These are phyloP conservation scores for Carollia perspicillata DNA, from an alignment of 2,113 vertebrate genomes.

Conservation along the genomic window DNA sequence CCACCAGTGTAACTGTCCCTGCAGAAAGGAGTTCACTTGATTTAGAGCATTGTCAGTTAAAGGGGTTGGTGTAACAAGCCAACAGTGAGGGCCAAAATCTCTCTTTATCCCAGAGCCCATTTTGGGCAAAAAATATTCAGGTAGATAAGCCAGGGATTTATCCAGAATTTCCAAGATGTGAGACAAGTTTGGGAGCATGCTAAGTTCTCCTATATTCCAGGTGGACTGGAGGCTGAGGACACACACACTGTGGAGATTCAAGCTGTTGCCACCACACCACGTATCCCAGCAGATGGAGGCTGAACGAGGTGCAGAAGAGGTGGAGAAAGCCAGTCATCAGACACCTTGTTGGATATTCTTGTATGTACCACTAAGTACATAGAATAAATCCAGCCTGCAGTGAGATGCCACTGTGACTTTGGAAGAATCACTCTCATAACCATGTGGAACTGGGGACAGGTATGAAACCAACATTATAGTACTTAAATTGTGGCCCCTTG, in stretches of 20 bases:
- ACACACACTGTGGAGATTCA: fast-evolving
- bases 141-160: neutral
- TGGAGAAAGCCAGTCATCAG: neutral
- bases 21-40: neutral
- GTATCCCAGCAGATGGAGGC: neutral
- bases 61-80: neutral
- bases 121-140: neutral
- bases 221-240: neutral
- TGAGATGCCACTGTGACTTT: neutral
- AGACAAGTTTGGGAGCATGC: neutral
- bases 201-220: neutral
- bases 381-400: neutral
- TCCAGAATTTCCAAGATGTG: neutral
- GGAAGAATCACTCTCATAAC: neutral
- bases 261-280: fast-evolving
- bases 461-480: neutral
- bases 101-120: neutral
- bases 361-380: neutral
- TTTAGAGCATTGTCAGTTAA: neutral
- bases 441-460: neutral
- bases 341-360: fast-evolving
- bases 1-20: neutral
- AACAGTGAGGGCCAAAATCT: neutral
- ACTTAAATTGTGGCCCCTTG: neutral
- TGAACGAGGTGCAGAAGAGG: neutral